phyloP scores from a whole-genome alignment of 2,113 vertebrate genomes.

The Apeltes quadracus region DNA sequence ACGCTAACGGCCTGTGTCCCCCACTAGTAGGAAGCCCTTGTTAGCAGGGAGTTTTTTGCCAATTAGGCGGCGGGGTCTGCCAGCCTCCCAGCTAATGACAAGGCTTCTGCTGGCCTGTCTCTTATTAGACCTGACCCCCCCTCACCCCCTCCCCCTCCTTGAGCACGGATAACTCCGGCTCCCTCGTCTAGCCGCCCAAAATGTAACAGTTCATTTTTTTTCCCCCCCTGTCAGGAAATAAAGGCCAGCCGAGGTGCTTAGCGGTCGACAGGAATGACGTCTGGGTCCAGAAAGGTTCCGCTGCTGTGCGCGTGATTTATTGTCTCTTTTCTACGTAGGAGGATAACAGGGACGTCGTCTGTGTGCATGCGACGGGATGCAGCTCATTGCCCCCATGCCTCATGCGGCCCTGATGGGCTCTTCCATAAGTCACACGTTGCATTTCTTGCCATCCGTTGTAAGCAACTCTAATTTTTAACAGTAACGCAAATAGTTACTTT shows the following conservation, averaged over 20 bases:
- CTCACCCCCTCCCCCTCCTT: conserved; percentile 44
- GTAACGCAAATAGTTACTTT: too few species aligned
- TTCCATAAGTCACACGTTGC: conserved; percentile 36
- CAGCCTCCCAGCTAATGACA: conserved; percentile 74
- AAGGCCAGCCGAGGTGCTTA: conserved; percentile 71
- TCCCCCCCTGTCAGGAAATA: conserved; percentile 58
- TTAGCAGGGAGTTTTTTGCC: conserved; percentile 70
- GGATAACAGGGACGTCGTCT: conserved; percentile 45
- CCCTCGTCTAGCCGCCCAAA: conserved; percentile 61
- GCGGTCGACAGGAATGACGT: conserved; percentile 70
- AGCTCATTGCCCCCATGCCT: conserved; percentile 44
- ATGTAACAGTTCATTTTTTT: conserved; percentile 81
- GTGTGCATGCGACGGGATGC: conserved; percentile 58
- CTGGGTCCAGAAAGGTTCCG: conserved; percentile 68
- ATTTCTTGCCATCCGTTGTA: too few species aligned
- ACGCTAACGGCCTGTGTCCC: conserved; percentile 52
- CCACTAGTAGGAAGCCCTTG: conserved; percentile 67
- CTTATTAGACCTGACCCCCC: conserved; percentile 69
- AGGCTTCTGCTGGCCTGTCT: conserved; percentile 69
- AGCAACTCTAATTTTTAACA: too few species aligned
- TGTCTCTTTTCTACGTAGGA: conserved; percentile 53
- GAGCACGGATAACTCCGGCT: conserved; percentile 69
- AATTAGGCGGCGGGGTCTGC: conserved; percentile 79
- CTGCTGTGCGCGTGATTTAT: conserved; percentile 67
- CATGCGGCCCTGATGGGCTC: conserved; percentile 50